phyloP scores from a whole-genome alignment of 2,113 vertebrate genomes.

The Cricetomys ansorgei region DNA sequence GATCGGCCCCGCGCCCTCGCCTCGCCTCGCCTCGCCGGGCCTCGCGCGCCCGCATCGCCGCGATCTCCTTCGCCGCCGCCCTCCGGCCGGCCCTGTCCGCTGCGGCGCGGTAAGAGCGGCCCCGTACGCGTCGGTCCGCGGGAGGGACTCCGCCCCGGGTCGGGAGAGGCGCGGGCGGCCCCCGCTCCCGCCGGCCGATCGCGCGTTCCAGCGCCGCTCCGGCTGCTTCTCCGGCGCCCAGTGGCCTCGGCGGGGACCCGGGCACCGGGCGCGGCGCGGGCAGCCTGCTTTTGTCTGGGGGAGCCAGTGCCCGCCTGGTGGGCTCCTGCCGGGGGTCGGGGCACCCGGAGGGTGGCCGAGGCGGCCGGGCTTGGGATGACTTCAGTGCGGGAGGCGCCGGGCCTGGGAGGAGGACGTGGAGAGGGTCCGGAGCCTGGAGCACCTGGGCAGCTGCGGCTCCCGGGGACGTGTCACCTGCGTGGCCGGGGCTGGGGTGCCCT shows the following conservation, averaged over 20 bases:
- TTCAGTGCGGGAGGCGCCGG: not conserved
- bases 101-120: constrained; percentile 60
- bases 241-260: not conserved
- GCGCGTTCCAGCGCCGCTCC: not conserved
- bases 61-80: not conserved
- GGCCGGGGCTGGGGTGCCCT: not conserved
- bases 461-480: constrained; percentile 47
- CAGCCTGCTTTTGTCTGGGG: constrained; percentile 50
- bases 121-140: not conserved
- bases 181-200: not conserved
- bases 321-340: not conserved
- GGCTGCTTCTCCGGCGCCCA: not conserved
- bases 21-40: too few species aligned
- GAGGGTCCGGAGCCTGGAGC: not conserved
- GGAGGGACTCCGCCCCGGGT: not conserved
- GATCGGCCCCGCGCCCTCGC: not conserved
- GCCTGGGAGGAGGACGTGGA: not conserved
- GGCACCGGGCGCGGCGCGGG: not conserved
- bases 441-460: constrained; percentile 18
- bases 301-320: not conserved
- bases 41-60: not conserved
- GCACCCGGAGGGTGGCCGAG: not conserved
- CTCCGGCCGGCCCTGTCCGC: not conserved
- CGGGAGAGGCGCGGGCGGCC: not conserved
- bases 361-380: not conserved